phyloP scores from a whole-genome alignment of 2,797 vertebrate genomes.

The Sphenodon punctatus region DNA sequence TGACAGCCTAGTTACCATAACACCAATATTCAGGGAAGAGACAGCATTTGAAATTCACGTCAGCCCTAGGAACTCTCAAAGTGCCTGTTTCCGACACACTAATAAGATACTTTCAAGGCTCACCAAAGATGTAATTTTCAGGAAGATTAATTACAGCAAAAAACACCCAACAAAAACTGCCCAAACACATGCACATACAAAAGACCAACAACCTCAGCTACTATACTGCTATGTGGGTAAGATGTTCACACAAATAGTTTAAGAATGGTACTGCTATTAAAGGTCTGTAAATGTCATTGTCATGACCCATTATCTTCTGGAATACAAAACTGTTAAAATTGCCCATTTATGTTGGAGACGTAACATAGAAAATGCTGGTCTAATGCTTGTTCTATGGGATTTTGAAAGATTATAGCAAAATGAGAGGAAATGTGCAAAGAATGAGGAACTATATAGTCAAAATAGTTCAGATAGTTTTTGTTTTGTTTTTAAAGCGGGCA shows the following conservation, averaged over 20 bases:
- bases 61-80: not conserved
- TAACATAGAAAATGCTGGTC: not conserved
- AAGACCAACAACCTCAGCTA: too few species aligned
- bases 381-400: not conserved
- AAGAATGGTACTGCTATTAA: not conserved
- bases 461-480: too few species aligned
- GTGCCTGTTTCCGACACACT: not conserved
- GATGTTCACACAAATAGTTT: not conserved
- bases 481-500: too few species aligned
- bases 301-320: not conserved
- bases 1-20: not conserved
- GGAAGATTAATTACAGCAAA: not conserved
- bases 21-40: not conserved
- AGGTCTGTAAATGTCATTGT: not conserved
- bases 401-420: not conserved
- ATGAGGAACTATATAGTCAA: too few species aligned
- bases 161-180: too few species aligned
- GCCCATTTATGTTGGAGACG: accelerated
- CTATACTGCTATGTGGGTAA: not conserved
- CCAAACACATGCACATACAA: too few species aligned
- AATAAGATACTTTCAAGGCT: not conserved
- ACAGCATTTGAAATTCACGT: not conserved
- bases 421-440: too few species aligned
- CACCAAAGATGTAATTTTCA: not conserved
- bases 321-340: not conserved